phyloP scores from a whole-genome alignment of 2,888 invertebrate genomes.

The Dasysyrphus albostriatus region DNA sequence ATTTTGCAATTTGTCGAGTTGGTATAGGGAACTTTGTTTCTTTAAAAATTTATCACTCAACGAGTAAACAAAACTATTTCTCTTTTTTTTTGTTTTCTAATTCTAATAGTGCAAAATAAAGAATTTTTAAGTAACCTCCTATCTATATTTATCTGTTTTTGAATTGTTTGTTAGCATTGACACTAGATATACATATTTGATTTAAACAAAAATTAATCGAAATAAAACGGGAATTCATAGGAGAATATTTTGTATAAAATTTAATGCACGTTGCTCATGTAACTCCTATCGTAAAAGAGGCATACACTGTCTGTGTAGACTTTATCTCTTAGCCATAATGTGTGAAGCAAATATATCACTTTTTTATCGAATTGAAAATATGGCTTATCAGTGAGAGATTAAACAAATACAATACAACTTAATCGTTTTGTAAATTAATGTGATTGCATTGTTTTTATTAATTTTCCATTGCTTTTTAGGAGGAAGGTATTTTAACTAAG shows the following conservation, averaged over 20 bases:
- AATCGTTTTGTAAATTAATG: neutral
- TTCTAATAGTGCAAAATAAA: neutral
- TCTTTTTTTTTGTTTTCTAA: too few species aligned
- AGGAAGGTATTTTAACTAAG: neutral
- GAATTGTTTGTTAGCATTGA: slow-evolving; percentile 15
- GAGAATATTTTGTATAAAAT: slow-evolving; percentile 4
- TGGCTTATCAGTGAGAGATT: neutral
- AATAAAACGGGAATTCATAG: slow-evolving; percentile 23
- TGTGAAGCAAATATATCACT: neutral
- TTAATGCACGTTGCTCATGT: neutral
- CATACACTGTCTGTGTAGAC: slow-evolving; percentile 4
- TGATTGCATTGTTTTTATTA: neutral
- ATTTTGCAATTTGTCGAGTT: slow-evolving; percentile 2
- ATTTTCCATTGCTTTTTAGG: neutral
- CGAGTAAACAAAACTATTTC: slow-evolving; percentile 12
- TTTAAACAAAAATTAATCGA: neutral
- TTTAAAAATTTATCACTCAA: neutral
- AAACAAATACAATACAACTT: neutral
- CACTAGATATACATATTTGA: slow-evolving; percentile 6
- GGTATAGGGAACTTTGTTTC: neutral
- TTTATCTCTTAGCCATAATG: slow-evolving; percentile 3
- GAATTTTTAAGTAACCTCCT: neutral
- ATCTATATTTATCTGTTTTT: slow-evolving; percentile 8
- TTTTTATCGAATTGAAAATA: slow-evolving; percentile 1
- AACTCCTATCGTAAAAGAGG: neutral